These are phyloP conservation scores for Caenorhabditis virilis DNA, from an alignment of 2,888 invertebrate genomes.

Conservation along the genomic window DNA sequence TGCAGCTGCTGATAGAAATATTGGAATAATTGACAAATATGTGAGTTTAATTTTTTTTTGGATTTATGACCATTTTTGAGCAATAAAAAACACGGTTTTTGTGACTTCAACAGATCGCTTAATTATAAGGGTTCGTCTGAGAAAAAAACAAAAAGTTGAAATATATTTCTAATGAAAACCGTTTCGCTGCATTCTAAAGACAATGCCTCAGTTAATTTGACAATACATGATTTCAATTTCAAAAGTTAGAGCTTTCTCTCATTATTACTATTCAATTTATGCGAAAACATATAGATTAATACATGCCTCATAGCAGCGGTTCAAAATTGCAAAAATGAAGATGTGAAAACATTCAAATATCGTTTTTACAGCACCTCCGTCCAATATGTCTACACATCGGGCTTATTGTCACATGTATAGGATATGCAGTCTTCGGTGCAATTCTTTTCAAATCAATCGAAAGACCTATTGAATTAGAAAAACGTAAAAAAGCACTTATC, in stretches of 20 bases:
- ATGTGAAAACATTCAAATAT: too few relatives aligned
- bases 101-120: neutral
- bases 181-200: too few relatives aligned
- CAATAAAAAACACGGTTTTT: neutral
- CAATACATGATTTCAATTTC: too few relatives aligned
- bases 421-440: conserved; percentile 48
- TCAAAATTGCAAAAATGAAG: neutral
- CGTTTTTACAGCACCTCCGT: conserved; percentile 41
- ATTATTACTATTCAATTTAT: too few relatives aligned
- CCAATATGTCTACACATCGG: conserved; percentile 47
- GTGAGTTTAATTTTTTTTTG: conserved; percentile 1
- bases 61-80: neutral
- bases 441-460: conserved; percentile 41
- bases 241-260: too few relatives aligned
- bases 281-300: neutral
- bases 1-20: neutral
- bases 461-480: conserved; percentile 35
- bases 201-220: too few relatives aligned
- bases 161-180: too few relatives aligned
- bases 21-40: neutral
- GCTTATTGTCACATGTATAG: conserved; percentile 36
- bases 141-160: too few relatives aligned
- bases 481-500: conserved; percentile 18
- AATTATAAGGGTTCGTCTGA: neutral
- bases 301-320: too few relatives aligned